These are phyloP conservation scores for Osedax fenrisi DNA, from an alignment of 2,888 invertebrate genomes.

Conservation along the genomic window DNA sequence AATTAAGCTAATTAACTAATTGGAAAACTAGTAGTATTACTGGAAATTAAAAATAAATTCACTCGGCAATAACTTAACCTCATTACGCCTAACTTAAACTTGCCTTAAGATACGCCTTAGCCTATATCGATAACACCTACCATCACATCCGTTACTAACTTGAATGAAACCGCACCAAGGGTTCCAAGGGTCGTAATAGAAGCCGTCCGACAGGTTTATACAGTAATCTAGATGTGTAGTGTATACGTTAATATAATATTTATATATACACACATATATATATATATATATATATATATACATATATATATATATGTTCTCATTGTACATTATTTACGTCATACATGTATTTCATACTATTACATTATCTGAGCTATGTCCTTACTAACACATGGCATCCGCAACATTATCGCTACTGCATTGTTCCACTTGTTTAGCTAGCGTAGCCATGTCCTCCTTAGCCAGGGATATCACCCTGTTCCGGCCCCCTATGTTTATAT, in stretches of 20 bases:
- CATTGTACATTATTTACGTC: too few species aligned
- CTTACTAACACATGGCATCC: background rate
- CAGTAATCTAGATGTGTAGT: conserved; percentile 33
- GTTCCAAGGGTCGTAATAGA: conserved; percentile 32
- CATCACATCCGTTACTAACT: background rate
- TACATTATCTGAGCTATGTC: too few species aligned
- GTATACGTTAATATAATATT: too few species aligned
- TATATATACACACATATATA: background rate
- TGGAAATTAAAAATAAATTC: too few species aligned
- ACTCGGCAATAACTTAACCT: too few species aligned
- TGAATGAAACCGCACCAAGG: conserved; percentile 31
- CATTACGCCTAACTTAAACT: too few species aligned
- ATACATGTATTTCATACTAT: too few species aligned
- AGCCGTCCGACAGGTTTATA: conserved; percentile 17
- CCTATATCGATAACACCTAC: too few species aligned
- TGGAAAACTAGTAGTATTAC: too few species aligned
- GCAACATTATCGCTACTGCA: background rate
- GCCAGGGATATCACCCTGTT: background rate
- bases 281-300: background rate
- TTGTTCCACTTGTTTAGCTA: background rate
- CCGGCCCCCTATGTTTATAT: background rate
- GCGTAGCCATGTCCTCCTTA: background rate
- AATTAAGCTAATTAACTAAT: too few species aligned
- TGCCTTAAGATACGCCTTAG: too few species aligned
- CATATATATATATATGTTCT: background rate